These are phyloP conservation scores for Lasioglossum albipes DNA, from an alignment of 1,140 invertebrate genomes.

Conservation along the genomic window DNA sequence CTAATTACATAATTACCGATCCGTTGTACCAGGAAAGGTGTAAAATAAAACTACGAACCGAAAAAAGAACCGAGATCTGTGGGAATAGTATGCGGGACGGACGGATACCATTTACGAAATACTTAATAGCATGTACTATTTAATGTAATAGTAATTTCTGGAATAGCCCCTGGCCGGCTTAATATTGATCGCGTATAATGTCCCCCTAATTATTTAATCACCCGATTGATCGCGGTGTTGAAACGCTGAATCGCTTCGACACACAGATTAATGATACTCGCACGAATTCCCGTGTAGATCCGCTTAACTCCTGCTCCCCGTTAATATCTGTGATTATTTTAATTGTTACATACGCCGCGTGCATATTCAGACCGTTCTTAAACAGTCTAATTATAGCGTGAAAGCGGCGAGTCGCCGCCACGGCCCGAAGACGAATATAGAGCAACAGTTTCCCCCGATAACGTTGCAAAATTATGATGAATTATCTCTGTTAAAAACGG, in stretches of 20 bases:
- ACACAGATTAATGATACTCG: constrained; percentile 1
- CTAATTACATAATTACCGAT: no score
- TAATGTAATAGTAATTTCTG: background rate
- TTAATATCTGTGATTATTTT: constrained; percentile 10
- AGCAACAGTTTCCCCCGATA: background rate
- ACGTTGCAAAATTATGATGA: constrained; percentile 11
- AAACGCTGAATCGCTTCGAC: background rate
- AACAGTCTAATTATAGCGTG: constrained; percentile 6
- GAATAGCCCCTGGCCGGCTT: background rate
- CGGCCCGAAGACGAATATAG: background rate
- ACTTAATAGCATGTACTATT: background rate
- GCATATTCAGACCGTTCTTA: background rate
- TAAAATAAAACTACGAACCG: no score
- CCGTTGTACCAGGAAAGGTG: no score
- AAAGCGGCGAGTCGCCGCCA: background rate
- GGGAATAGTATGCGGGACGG: background rate
- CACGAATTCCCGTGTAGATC: background rate
- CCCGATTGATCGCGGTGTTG: background rate
- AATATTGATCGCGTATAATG: background rate
- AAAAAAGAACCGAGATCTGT: no score
- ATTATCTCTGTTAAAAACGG: background rate
- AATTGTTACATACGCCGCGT: constrained; percentile 6
- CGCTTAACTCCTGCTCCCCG: background rate
- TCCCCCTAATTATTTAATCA: background rate
- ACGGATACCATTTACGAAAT: background rate